Base-by-base conservation (phyloP, 53 echinoderm and acorn worm genomes). In the Zoroaster sp. region DNA sequence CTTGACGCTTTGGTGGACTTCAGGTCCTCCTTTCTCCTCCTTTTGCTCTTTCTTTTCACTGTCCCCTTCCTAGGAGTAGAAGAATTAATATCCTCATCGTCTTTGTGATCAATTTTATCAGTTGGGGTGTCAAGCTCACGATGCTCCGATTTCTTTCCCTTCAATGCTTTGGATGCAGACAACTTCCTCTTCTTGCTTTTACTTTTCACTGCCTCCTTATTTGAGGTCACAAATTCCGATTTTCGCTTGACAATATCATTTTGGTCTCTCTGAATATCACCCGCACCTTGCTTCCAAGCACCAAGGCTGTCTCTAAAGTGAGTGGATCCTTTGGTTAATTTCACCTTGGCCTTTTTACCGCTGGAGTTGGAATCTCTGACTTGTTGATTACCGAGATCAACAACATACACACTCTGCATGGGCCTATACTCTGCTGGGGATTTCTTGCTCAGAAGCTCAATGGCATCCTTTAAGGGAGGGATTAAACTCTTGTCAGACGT, bases 341-440 rank as follows among this genome's bases (percentile, higher is more conserved):
- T 17, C 13, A 0, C 33, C 17, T n/a, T 23, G 4, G 17, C 4
- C 33, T 30, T 32, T 3, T 21, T 55, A 2, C 1, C 55, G 25
- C n/a, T 15, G 14, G 43, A 31, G 32, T 21, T 28, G 28, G 76
- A 32, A 76, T 8, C 14, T 46, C 18, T 76, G 32, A 51, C 17
- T 47, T 21, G 23, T 55, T 55, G 20, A 35, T 40, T 83, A 37
- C 70, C 85, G 4, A 85, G 85, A 51, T 85, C 85, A 12, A 85
- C 71, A 46, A 85, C 70, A 46, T 45, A 45, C 49, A 85, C 85
- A 71, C 72, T 85, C 36, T 85, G 70, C 38, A 71, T 49, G 1
- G 52, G 85, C 36, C 35, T 69, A 25, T 15, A 9, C 68, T 82
- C 42, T 28, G 32, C 11, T 28, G 15, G 7, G 5, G 12, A 31